Conservation (phyloP, 2,113 vertebrate species). For the Lagopus leucura region DNA sequence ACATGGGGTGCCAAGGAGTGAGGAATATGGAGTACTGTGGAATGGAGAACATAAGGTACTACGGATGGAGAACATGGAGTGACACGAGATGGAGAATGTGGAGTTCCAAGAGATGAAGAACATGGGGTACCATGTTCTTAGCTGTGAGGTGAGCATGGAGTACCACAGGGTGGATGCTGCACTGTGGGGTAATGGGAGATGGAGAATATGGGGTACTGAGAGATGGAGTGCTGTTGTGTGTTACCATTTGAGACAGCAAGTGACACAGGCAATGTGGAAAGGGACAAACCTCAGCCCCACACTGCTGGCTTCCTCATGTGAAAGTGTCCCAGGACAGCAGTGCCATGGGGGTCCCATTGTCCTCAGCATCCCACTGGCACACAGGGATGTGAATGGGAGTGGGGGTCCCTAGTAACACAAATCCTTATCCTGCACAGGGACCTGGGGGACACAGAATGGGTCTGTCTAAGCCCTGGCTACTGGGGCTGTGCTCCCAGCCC, state of each 20-base stretch:
- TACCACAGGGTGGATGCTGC: too few species aligned
- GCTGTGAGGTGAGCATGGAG: background rate
- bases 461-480: background rate
- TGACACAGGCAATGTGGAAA: too few species aligned
- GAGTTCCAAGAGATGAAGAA: background rate
- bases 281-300: background rate
- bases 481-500: background rate
- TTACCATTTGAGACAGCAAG: background rate
- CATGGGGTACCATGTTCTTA: background rate
- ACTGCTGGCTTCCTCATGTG: too few species aligned
- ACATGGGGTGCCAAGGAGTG: background rate
- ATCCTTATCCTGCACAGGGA: background rate
- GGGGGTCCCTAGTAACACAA: background rate
- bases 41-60: background rate
- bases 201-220: background rate
- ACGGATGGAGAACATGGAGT: background rate
- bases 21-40: too few species aligned
- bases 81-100: background rate
- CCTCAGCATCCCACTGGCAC: accelerated
- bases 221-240: background rate
- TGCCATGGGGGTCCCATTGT: accelerated
- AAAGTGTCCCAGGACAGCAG: background rate
- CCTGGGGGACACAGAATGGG: background rate
- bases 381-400: background rate
- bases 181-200: background rate